Conservation (phyloP, 1,140 invertebrate genomes). For the Cherax destructor region DNA sequence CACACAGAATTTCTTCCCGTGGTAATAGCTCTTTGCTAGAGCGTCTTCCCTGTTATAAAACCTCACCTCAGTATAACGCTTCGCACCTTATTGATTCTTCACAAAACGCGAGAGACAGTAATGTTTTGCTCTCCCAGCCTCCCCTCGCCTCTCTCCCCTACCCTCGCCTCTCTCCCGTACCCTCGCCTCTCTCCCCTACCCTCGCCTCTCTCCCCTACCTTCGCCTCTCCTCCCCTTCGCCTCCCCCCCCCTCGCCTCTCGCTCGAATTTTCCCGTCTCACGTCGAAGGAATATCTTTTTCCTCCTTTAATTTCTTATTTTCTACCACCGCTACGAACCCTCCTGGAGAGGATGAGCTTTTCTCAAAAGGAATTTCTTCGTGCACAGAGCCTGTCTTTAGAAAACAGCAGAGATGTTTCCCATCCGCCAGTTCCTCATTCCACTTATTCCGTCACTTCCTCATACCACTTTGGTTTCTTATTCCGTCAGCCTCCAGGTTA, state of each 20-base stretch:
- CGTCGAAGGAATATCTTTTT: not conserved
- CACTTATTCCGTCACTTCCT: no score
- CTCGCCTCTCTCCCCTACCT: slow-evolving; percentile 6
- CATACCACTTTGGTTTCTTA: no score
- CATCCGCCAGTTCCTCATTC: not conserved
- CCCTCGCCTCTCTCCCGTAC: not conserved
- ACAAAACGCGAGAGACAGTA: slow-evolving; percentile 12
- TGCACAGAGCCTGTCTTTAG: not conserved
- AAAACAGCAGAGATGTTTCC: not conserved
- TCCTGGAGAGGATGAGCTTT: not conserved
- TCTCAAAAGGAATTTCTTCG: not conserved
- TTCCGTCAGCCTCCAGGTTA: no score
- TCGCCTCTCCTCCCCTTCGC: no score
- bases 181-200: slow-evolving; percentile 8
- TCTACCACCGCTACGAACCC: not conserved
- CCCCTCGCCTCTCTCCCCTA: not conserved
- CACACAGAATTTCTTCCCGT: not conserved
- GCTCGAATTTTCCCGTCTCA: not conserved
- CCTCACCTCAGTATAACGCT: not conserved
- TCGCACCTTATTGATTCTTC: slow-evolving; percentile 21
- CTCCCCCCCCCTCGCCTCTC: slow-evolving; percentile 10
- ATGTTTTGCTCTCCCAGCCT: not conserved
- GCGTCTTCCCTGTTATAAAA: not conserved
- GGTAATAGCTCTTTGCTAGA: not conserved
- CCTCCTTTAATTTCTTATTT: not conserved